Percentiles rank a stretch among this genome's conserved stretches.
These are phyloP conservation scores for Hydrozoanthus tunicans DNA, from an alignment of 64 coral and sea anemone genomes.

Conservation along the genomic window DNA sequence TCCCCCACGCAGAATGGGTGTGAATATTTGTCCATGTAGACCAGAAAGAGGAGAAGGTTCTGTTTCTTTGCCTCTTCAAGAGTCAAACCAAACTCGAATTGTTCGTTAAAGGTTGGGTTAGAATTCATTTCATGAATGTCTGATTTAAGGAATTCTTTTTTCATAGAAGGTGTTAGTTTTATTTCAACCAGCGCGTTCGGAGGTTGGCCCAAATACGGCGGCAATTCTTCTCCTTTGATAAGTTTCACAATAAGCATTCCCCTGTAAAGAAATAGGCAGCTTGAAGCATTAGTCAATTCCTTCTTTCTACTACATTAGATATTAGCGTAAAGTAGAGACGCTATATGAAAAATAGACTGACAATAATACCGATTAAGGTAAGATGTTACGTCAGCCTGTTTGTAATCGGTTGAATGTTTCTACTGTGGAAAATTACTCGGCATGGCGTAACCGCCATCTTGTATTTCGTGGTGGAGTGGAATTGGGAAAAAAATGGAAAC, in stretches of 20 bases:
- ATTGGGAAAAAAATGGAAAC: too few species aligned
- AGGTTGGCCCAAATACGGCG: constrained; percentile 70
- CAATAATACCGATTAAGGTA: too few species aligned
- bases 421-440: too few species aligned
- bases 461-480: too few species aligned
- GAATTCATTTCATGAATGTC: constrained; percentile 91
- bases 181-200: constrained; percentile 82
- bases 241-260: constrained; percentile 76
- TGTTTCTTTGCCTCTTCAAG: constrained; percentile 73
- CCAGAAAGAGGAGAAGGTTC: constrained; percentile 61
- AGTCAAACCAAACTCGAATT: constrained; percentile 85
- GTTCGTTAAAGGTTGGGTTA: constrained; percentile 86
- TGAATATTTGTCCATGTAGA: constrained; percentile 94
- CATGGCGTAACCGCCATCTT: too few species aligned
- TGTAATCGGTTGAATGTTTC: too few species aligned
- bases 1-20: constrained; percentile 81
- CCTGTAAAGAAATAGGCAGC: constrained; percentile 31
- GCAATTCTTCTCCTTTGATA: constrained; percentile 91
- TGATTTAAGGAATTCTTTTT: constrained; percentile 80
- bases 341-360: too few species aligned
- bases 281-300: too few species aligned
- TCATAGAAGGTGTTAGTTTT: constrained; percentile 81
- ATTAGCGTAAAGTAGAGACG: too few species aligned
- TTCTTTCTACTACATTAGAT: too few species aligned
- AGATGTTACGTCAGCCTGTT: too few species aligned